Base-by-base conservation (phyloP, 2,113 vertebrate genomes). In the Sigmodon hispidus region DNA sequence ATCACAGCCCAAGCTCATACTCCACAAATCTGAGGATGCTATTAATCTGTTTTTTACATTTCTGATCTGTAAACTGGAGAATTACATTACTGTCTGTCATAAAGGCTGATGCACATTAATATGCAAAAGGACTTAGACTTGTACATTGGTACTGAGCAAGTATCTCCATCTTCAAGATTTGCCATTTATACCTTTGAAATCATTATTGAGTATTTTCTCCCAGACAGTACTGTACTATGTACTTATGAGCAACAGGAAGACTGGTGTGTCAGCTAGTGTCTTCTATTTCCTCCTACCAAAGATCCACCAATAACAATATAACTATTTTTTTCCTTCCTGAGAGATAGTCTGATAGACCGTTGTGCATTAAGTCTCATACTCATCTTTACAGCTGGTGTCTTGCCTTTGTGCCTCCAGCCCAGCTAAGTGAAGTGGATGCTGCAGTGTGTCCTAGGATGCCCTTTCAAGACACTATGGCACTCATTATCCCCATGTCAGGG, bases 231-330 rank as follows among this genome's bases (percentile, higher is more conserved):
- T 57, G 21, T 77, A 36, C 19, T 45, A 7, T 43, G 40, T 24
- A 36, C 34, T 89, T 87, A 36, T 43, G 89, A 89, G 13, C 36
- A 72, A 83, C 2, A 61, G 2, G 16, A 26, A 72, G 45, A 50
- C 52, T 89, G n/a, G 45, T 45, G 34, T 65, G 67, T 34, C 48
- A 67, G 34, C 21, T 86, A 13, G 21, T 45, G 11, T 36, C 43
- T 80, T 31, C 3, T 85, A 29, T 80, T 63, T 91, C 34, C 34
- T 81, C 50, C n/a, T 81, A 72, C 48, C 61, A 29, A 59, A 7
- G 12, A 57, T 40, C 9, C 67, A 81, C 43, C 26, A 89, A 11
- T 40, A 89, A 96, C 91, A 97, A 61, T 36, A 90, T 45, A 73
- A 31, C 29, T n/a, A 61, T 80, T 77, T 59, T 6, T 85, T 95